Base-by-base conservation (phyloP, 2,888 invertebrate genomes). In the Chloroclysta siterata region DNA sequence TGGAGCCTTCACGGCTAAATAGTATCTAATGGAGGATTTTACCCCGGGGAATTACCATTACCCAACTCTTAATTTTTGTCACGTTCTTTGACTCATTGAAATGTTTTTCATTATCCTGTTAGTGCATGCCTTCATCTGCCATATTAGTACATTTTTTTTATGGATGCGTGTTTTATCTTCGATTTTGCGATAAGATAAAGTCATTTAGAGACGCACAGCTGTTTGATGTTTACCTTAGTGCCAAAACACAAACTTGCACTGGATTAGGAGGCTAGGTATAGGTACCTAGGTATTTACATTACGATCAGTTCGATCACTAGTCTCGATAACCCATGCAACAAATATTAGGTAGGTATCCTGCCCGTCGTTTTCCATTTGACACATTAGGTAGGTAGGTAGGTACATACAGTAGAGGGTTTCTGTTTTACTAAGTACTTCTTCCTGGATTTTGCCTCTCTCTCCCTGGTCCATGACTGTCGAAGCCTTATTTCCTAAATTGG, bases 161-260 rank as follows among this genome's bases (percentile, higher is more conserved):
- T n/a, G 50, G n/a, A 54, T 33, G 53, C 42, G 17, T 47, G 14
- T 44, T 22, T 55, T 47, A 60, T 60, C 50, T 51, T 60, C 42
- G 54, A 54, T 44, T 41, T 44, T 8, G 42, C 22, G 42, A 60
- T 60, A 53, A 53, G 33, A 60, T 53, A 53, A 48, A 17, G 48
- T 17, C 14, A n/a, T n/a, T 6, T 10, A 13, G 14, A 28, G 50
- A 14, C 29, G 28, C 50, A 42, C 60, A 60, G 53, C 53, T 42
- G 60, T 60, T 53, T 39, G 10, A 39, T 39, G 36, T 28, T 53
- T 51, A 44, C 29, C 29, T 14, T 14, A 17, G 36, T 39, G 15
- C 44, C 4, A 13, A 4, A 0, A 50, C 10, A 33, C 7, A 14
- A 33, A 14, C 6, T 48, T 11, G 36, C 11, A 39, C 36, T 39